Percentiles rank a stretch among this genome's conserved stretches.
Evolutionary conservation across 2,888 invertebrate genomes (phyloP).

Genomic region (Agonum fuliginosum): DNA sequence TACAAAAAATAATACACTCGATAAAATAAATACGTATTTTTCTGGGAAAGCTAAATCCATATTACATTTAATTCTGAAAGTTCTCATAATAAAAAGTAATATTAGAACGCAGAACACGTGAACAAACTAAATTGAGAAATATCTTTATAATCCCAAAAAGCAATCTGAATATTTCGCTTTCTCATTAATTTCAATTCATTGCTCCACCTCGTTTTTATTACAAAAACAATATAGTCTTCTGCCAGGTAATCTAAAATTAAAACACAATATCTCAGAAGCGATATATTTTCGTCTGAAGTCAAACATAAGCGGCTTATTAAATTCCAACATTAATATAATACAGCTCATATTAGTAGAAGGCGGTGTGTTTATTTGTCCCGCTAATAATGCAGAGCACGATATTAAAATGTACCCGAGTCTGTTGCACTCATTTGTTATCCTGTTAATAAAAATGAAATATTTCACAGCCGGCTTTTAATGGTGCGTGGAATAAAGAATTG

Average conservation of each 20-base stretch:
- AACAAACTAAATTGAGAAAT: not conserved
- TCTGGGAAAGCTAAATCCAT: no score
- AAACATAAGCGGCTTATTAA: slow-evolving; percentile 57
- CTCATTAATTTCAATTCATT: slow-evolving; percentile 55
- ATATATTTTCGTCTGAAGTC: slow-evolving; percentile 50
- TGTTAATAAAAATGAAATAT: slow-evolving; percentile 58
- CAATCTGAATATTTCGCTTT: slow-evolving; percentile 12
- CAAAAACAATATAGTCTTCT: slow-evolving; percentile 16
- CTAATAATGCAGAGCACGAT: slow-evolving; percentile 51
- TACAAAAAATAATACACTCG: no score
- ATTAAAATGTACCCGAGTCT: slow-evolving; percentile 53
- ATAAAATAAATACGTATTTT: no score
- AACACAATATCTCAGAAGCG: slow-evolving; percentile 41
- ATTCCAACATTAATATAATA: slow-evolving; percentile 42
- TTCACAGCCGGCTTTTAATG: slow-evolving; percentile 48
- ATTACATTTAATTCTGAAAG: no score
- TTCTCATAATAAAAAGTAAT: no score
- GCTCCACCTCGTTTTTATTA: slow-evolving; percentile 41
- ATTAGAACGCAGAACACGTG: not conserved
- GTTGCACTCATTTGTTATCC: slow-evolving; percentile 54
- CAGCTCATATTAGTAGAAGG: slow-evolving; percentile 11
- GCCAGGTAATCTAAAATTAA: slow-evolving; percentile 44
- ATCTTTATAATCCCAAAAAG: slow-evolving; percentile 16
- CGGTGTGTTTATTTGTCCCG: slow-evolving; percentile 50
- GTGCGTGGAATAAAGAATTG: slow-evolving; percentile 49